Conservation (phyloP, 2,113 vertebrate genomes). For the Hydropotes inermis region DNA sequence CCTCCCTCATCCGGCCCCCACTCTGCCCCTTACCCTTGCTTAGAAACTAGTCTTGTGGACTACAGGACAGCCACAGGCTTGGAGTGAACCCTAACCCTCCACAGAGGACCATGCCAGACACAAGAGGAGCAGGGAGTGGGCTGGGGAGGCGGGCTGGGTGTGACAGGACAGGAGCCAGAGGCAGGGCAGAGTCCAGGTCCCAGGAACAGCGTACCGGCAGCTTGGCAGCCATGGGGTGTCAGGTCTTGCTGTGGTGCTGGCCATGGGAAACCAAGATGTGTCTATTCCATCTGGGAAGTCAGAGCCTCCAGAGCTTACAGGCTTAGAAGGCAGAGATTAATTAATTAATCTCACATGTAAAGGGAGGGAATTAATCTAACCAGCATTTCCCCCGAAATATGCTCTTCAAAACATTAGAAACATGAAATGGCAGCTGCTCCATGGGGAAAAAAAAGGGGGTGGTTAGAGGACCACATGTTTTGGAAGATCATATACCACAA, state of each 20-base stretch:
- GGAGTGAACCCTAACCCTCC: not conserved
- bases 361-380: not conserved
- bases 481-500: not conserved
- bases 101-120: not conserved
- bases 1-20: not conserved
- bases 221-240: not conserved
- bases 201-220: not conserved
- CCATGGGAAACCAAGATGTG: not conserved
- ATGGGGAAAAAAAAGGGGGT: not conserved
- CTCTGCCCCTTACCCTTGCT: not conserved
- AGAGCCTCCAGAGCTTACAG: not conserved
- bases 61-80: not conserved
- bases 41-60: not conserved
- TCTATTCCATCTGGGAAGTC: not conserved
- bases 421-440: not conserved
- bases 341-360: not conserved
- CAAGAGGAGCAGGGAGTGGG: not conserved
- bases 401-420: constrained; percentile 3
- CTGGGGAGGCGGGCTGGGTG: not conserved
- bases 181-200: not conserved
- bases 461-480: not conserved
- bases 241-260: not conserved
- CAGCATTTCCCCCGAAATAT: constrained; percentile 1
- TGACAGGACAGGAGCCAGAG: not conserved
- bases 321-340: not conserved